These are phyloP conservation scores for Drosophila borborema DNA, from an alignment of 2,888 invertebrate species.

Conservation along the genomic window DNA sequence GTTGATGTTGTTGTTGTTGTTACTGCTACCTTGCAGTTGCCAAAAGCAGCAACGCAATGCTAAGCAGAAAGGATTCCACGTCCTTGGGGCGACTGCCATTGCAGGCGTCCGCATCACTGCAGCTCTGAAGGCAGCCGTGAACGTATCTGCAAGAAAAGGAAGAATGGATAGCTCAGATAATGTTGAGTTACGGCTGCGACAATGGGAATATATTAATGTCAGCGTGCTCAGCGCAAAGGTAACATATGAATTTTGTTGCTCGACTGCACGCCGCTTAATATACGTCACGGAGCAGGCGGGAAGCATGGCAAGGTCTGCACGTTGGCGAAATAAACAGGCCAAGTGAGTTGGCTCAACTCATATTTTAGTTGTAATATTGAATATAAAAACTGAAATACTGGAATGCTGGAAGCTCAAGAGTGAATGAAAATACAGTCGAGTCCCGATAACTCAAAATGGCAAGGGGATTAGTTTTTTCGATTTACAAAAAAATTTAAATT, in stretches of 20 bases:
- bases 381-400: too few relatives aligned
- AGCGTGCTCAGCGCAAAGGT: constrained; percentile 38
- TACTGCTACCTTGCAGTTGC: constrained; percentile 64
- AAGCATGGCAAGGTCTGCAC: not conserved
- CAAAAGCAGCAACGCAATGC: constrained; percentile 46
- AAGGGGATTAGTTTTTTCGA: too few relatives aligned
- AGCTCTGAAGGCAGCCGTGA: constrained; percentile 96
- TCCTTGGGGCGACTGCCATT: constrained; percentile 85
- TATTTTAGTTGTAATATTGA: constrained; percentile 8
- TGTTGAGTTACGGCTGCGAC: constrained; percentile 54
- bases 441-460: too few relatives aligned
- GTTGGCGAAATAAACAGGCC: not conserved
- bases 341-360: not conserved
- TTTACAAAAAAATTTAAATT: too few relatives aligned
- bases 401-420: too few relatives aligned
- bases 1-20: constrained; percentile 33
- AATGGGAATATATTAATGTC: constrained; percentile 46
- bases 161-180: constrained; percentile 25
- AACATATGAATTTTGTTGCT: constrained; percentile 38
- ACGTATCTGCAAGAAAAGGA: constrained; percentile 88
- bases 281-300: not conserved
- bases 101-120: constrained; percentile 96
- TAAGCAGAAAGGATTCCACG: constrained; percentile 52
- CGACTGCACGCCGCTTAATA: constrained; percentile 27
- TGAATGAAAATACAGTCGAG: too few relatives aligned